phyloP scores from a whole-genome alignment of 64 coral and sea anemone genomes.

The Dendrophyllia cribrosa region DNA sequence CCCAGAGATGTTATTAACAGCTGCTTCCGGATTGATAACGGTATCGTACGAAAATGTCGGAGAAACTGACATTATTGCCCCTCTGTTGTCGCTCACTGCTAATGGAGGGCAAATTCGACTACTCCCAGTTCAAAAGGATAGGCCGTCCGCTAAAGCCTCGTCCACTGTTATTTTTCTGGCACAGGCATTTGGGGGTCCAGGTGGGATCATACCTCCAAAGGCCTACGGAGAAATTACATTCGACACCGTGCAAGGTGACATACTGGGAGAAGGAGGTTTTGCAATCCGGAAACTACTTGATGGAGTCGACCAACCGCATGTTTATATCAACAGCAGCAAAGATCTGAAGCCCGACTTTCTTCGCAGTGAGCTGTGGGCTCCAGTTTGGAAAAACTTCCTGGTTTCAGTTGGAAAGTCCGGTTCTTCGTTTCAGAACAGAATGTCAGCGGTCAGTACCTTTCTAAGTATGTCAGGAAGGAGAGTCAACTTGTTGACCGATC shows the following conservation, averaged over 20 bases:
- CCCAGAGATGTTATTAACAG: slow-evolving; percentile 45
- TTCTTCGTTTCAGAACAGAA: slow-evolving; percentile 64
- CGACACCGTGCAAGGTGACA: slow-evolving; percentile 2
- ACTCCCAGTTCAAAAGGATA: slow-evolving; percentile 60
- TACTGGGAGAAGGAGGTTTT: not conserved
- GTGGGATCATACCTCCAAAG: slow-evolving; percentile 74
- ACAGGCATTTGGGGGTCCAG: slow-evolving; percentile 66
- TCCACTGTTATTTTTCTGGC: slow-evolving; percentile 65
- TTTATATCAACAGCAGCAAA: slow-evolving; percentile 75
- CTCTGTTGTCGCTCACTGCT: slow-evolving; percentile 37
- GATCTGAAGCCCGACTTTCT: slow-evolving; percentile 68
- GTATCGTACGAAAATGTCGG: slow-evolving; percentile 84
- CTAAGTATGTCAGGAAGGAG: slow-evolving; percentile 76
- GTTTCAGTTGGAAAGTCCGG: slow-evolving; percentile 65
- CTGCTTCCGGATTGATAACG: slow-evolving; percentile 51
- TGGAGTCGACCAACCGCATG: slow-evolving; percentile 51
- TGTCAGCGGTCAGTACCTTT: slow-evolving; percentile 69
- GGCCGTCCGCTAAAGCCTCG: slow-evolving; percentile 1
- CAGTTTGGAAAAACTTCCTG: slow-evolving; percentile 87
- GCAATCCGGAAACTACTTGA: slow-evolving; percentile 20
- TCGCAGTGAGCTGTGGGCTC: slow-evolving; percentile 56
- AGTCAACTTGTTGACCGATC: slow-evolving; percentile 65
- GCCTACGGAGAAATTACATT: slow-evolving; percentile 66
- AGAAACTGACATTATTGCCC: slow-evolving; percentile 69
- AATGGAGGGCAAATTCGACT: slow-evolving; percentile 28